These are phyloP conservation scores for Rhincodon typus DNA, from an alignment of 2,797 vertebrate genomes.

Conservation along the genomic window DNA sequence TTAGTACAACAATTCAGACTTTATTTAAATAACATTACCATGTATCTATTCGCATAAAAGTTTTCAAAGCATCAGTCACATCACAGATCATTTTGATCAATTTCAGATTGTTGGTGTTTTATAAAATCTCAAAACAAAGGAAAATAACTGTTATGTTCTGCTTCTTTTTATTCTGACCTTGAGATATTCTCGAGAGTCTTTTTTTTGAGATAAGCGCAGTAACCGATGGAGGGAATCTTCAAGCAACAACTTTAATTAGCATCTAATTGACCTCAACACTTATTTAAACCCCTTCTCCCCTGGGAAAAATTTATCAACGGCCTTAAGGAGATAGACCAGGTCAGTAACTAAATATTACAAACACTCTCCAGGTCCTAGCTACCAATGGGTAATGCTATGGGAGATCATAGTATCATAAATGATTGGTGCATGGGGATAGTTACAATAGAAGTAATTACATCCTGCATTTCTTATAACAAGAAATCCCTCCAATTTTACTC, in stretches of 20 bases:
- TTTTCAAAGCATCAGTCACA: not conserved
- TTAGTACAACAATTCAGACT: not conserved
- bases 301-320: not conserved
- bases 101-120: not conserved
- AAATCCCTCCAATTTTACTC: not conserved
- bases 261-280: not conserved
- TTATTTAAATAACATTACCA: not conserved
- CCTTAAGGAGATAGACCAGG: not conserved
- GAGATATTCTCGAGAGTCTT: not conserved
- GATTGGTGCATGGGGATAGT: not conserved
- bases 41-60: not conserved
- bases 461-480: not conserved
- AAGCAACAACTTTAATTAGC: not conserved
- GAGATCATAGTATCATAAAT: not conserved
- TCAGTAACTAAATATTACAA: not conserved
- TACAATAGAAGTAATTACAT: not conserved
- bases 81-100: not conserved
- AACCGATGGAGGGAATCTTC: not conserved
- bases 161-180: not conserved
- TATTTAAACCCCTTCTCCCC: not conserved
- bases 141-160: not conserved
- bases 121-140: not conserved
- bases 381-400: not conserved
- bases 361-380: not conserved
- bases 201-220: not conserved